Conservation (phyloP, 2,888 invertebrate species). For the Acanthococcus lagerstroemiae region DNA sequence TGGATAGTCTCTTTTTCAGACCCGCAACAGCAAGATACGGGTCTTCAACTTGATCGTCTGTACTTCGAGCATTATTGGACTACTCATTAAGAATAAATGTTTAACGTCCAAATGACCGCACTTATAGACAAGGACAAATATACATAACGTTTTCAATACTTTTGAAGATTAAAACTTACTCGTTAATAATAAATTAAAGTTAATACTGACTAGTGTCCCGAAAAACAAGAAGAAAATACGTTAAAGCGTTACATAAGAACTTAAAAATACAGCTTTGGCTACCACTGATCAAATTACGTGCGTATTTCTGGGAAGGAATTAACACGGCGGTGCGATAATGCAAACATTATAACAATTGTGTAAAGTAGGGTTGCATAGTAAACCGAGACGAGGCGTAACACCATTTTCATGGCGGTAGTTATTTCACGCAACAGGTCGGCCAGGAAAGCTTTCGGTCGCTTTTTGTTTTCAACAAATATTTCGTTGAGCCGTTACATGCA, state of each 20-base stretch:
- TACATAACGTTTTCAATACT: background rate
- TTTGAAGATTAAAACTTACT: background rate
- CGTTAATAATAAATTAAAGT: background rate
- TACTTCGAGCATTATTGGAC: too few species aligned
- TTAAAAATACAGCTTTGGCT: background rate
- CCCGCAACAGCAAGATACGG: too few species aligned
- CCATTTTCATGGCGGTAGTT: conserved; percentile 21
- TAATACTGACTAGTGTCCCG: conserved; percentile 6
- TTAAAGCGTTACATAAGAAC: background rate
- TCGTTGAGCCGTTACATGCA: too few species aligned
- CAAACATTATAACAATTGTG: conserved; percentile 24
- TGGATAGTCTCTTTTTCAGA: too few species aligned
- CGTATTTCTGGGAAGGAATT: background rate
- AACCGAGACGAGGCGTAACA: conserved; percentile 28
- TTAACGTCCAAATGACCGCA: background rate
- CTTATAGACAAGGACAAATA: background rate
- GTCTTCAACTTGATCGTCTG: too few species aligned
- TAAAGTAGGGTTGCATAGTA: conserved; percentile 25
- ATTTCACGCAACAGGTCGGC: conserved; percentile 20
- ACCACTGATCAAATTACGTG: conserved; percentile 13
- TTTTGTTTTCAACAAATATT: background rate
- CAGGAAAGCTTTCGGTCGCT: background rate
- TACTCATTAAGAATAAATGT: background rate
- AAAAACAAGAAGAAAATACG: background rate
- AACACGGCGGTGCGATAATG: conserved; percentile 16